Base-by-base conservation (phyloP, 2,113 vertebrate species). In the Eulemur rufifrons region DNA sequence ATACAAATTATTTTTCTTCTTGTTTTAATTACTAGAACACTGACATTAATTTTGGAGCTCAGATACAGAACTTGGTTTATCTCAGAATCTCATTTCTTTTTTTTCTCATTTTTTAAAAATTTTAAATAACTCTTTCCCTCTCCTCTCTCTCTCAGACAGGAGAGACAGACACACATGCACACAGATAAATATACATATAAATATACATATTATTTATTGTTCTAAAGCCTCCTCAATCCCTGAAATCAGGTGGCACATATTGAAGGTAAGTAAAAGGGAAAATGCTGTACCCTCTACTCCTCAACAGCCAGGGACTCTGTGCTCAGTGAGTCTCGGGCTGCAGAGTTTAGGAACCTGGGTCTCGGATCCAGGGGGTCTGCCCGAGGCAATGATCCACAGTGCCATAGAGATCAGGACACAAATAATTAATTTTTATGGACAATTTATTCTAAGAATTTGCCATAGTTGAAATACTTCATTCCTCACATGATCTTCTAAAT, bases 261-360 rank as follows among this genome's bases (percentile, higher is more conserved):
- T 1, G 9, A 69, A 82, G 23, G 27, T 63, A 86, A 86, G 2
- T 20, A 4, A 88, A 74, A 14, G 34, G 29, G 61, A 27, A 71
- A 20, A 8, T 42, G n/a, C 4, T 6, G 12, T 34, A 15, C 2
- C 15, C 3, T 2, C 32, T 23, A 39, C 50, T 32, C 8, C 6
- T 32, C 18, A 71, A 25, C 64, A 6, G 20, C 25, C n/a, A 69
- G 39, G 83, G 23, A 86, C 34, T 20, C 39, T 69, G 42, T 64
- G 61, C 32, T 63, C 8, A 20, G 21, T 76, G 39, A 18, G 13
- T 89, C 56, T 47, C 42, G 1, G 47, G 20, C 14, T 63, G 2
- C 34, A 47, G 39, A 47, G 34, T 6, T 45, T 56, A 15, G n/a
- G 21, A n/a, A 61, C 18, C 39, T 1, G 1, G 13, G 37, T 25